A percentile compares a stretch with the other conserved stretches of the same genome.
Evolutionary conservation across 2,797 vertebrate genomes (phyloP).

Genomic region (Peromyscus melanophrys): DNA sequence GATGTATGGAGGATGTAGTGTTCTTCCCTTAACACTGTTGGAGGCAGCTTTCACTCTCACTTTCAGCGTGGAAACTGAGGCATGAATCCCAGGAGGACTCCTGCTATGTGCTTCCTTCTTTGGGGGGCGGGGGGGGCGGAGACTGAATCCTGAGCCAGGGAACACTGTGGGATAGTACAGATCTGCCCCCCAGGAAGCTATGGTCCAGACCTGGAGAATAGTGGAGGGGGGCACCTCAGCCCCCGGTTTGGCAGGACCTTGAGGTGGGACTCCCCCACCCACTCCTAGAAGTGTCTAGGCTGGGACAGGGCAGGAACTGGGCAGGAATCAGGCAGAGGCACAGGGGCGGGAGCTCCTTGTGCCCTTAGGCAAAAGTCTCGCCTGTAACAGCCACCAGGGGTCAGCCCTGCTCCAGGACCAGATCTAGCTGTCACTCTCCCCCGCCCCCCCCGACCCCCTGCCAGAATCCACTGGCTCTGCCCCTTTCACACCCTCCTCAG

Average conservation of each 20-base stretch:
- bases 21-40: neutral
- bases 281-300: too few species aligned
- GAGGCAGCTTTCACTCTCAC: neutral
- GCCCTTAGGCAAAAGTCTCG: neutral
- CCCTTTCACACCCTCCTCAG: fast-evolving
- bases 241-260: neutral
- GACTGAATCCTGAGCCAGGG: neutral
- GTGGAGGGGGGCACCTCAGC: neutral
- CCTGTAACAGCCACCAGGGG: neutral
- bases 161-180: neutral
- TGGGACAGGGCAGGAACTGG: neutral
- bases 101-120: neutral
- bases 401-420: neutral
- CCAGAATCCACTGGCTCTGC: neutral
- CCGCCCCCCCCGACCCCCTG: neutral
- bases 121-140: neutral
- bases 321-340: neutral
- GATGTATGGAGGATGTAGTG: too few species aligned
- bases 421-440: neutral
- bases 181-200: neutral
- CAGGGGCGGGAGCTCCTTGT: neutral
- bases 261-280: neutral
- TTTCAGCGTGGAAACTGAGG: neutral
- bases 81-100: neutral
- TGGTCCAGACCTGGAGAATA: neutral